Base-by-base conservation (phyloP, 1,140 invertebrate species). In the Thereuonema tuberculata region DNA sequence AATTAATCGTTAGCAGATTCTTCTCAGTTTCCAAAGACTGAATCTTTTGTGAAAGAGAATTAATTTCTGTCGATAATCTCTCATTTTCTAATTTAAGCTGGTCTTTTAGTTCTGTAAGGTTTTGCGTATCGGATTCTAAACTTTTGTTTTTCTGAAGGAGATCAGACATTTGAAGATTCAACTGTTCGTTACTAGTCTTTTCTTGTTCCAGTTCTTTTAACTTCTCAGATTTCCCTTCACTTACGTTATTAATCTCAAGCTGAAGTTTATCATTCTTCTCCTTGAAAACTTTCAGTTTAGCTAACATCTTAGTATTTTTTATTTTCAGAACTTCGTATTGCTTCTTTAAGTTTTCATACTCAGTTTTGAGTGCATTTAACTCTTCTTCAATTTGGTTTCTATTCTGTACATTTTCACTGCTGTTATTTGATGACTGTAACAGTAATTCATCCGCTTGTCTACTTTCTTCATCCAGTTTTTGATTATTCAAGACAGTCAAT, bases 211-310 rank as follows among this genome's bases (percentile, higher is more conserved):
- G 48, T 50, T 5, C 5, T 9, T n/a, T 43, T n/a, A n/a, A 43
- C n/a, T 43, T n/a, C n/a, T 43, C 37, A 12, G 37, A n/a, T 43
- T 43, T 43, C 23, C 9, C 5, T 20, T 17, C 9, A 9, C 17
- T 5, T 20, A 24, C 48, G 21, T 17, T 20, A 21, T 9, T 23
- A 27, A 65, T 53, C 14, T 60, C n/a, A 15, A 31, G n/a, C 57
- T 70, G 68, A 20, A 70, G 62, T 27, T 66, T 65, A 26, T 72
- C 68, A 66, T 70, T 71, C 54, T 69, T 71, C 46, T 69, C 66
- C 62, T 73, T 73, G 56, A 73, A 72, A 9, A 63, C 60, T 61
- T 72, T 72, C 29, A 72, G 53, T 52, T 72, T 73, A 9, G 65
- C 58, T 24, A 72, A 60, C 69, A 73, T 69, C 54, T 73, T 72